These are phyloP conservation scores for Loxodonta africana DNA, from an alignment of 2,113 vertebrate species.

Conservation along the genomic window DNA sequence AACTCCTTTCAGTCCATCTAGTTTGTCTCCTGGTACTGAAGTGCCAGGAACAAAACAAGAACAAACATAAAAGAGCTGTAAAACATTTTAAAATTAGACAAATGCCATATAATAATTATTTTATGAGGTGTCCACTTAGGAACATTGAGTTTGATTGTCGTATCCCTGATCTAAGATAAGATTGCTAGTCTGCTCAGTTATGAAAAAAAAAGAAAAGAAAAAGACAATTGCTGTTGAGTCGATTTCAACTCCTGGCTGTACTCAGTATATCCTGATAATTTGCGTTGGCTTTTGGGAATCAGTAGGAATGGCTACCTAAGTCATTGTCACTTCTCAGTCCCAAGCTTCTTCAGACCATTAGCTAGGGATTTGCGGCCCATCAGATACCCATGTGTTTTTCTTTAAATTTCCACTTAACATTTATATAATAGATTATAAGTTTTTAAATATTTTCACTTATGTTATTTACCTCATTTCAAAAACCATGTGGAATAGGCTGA, in stretches of 20 bases:
- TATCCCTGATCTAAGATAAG: constrained; percentile 54
- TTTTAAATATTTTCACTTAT: constrained; percentile 55
- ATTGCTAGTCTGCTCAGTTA: neutral
- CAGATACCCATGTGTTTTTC: neutral
- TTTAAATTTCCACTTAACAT: neutral
- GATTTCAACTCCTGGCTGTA: neutral
- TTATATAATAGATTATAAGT: neutral
- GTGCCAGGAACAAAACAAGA: constrained; percentile 62
- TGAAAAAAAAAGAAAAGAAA: neutral
- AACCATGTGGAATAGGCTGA: neutral
- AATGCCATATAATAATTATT: constrained; percentile 63
- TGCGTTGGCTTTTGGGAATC: constrained; percentile 39
- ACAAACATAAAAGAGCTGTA: constrained; percentile 64
- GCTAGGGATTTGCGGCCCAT: neutral
- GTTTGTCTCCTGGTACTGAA: constrained; percentile 63
- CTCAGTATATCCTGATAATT: neutral
- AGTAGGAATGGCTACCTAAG: neutral
- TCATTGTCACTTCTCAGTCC: neutral
- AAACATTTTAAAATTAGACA: constrained; percentile 68
- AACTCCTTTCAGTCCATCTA: neutral
- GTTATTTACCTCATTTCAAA: constrained; percentile 12
- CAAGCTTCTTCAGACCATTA: neutral
- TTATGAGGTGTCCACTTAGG: constrained; percentile 67
- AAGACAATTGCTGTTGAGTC: neutral
- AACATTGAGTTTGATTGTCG: constrained; percentile 66